Evolutionary conservation across 2,888 invertebrate species (phyloP), one percentile per base, ranked within the genome.

Genomic region (Metopia argyrocephala): DNA sequence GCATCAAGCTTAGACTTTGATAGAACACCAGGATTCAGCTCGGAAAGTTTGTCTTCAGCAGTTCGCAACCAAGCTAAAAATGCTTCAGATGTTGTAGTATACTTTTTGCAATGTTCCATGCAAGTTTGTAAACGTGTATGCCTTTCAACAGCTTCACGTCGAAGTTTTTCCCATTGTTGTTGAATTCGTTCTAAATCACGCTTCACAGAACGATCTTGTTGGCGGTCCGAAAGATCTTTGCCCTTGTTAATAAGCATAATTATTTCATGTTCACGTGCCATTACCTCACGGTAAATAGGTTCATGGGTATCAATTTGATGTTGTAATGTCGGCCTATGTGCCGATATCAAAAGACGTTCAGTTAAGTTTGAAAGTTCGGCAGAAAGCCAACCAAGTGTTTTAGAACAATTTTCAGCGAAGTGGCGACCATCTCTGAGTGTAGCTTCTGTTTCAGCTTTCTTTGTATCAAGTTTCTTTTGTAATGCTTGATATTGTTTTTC

Each of bases 191-290:
- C 97, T 69, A 98, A 91, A 86, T 97, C 97, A 62, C 94, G 92
- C 86, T 94, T 94, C 0, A 95, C 91, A 31, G 93, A 92, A 78
- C 94, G 92, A 84, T 91, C 90, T 68, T 88, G 88, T 64, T 93
- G 92, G 7, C 88, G 87, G 31, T 88, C 90, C 6, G 94, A 87
- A 82, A 95, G 91, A 85, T 95, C 95, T 83, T 94, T 93, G 85
- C 98, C 98, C 91, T 97, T 97, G 88, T 98, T 97, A 31, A 98
- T 90, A 18, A 98, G 92, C 94, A 98, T 97, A 84, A 98, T 97
- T 0, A 98, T 94, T 91, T 98, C 98, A 87, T 97, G 97, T 86
- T 97, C 97, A 82, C 96, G 93, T 83, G 95, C 94, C 91, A 96
- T 94, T 1, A 98, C 95, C 86, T 96, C 96, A 38, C 96, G 92